A percentile compares a stretch with the other conserved stretches of the same genome.
phyloP scores from a whole-genome alignment of 2,113 vertebrate genomes.

The Microcebus lehilahytsara region DNA sequence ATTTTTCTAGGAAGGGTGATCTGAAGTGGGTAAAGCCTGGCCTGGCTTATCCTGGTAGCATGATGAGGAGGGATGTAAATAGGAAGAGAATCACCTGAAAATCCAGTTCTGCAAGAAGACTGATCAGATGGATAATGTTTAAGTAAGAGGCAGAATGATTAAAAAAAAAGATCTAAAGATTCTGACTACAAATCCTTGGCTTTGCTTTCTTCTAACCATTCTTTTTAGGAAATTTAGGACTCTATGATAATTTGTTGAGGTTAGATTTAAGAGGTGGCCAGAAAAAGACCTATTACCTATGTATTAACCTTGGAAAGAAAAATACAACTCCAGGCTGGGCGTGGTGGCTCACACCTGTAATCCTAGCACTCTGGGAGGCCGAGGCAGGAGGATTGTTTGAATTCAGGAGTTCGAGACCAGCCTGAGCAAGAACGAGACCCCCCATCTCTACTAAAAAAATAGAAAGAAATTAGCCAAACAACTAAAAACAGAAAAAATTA shows the following conservation, averaged over 20 bases:
- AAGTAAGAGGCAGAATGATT: not conserved
- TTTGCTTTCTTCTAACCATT: not conserved
- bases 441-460: no score
- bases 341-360: no score
- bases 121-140: not conserved
- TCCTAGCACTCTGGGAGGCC: no score
- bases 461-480: no score
- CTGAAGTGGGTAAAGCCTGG: not conserved
- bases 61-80: not conserved
- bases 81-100: not conserved
- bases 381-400: no score
- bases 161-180: not conserved
- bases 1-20: not conserved
- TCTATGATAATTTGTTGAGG: not conserved
- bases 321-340: no score
- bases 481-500: no score
- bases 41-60: not conserved
- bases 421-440: no score
- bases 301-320: not conserved
- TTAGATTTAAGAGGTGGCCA: not conserved
- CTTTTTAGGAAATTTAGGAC: conserved; percentile 34
- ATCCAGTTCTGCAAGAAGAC: not conserved
- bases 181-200: not conserved
- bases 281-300: not conserved
- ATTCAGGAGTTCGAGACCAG: no score